phyloP scores from a whole-genome alignment of 2,113 vertebrate genomes.

The Epinephelus lanceolatus region DNA sequence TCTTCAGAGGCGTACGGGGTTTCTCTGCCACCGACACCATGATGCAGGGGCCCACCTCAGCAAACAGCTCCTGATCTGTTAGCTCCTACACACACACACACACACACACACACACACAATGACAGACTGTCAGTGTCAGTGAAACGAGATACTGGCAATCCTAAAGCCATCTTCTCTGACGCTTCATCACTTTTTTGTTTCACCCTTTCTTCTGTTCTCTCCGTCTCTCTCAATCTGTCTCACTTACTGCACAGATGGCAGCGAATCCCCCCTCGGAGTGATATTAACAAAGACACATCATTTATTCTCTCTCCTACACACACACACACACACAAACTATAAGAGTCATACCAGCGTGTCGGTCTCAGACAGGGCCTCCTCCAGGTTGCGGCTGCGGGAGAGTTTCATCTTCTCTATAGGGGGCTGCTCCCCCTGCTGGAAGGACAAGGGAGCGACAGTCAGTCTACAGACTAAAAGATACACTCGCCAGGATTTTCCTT shows the following conservation, averaged over 20 bases:
- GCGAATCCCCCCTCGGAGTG: not conserved
- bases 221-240: constrained; percentile 34
- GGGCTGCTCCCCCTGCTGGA: constrained; percentile 84
- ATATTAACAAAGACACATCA: constrained; percentile 42
- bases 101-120: constrained; percentile 14
- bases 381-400: constrained; percentile 88
- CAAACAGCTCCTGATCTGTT: constrained; percentile 87
- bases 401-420: constrained; percentile 88
- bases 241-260: constrained; percentile 36
- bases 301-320: constrained; percentile 9
- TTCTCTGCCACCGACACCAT: constrained; percentile 90
- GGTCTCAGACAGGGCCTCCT: constrained; percentile 87
- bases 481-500: too few species aligned
- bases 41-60: constrained; percentile 84
- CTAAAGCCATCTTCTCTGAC: not conserved
- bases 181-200: constrained; percentile 4
- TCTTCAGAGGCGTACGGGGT: constrained; percentile 90
- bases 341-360: constrained; percentile 83
- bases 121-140: constrained; percentile 37
- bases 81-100: constrained; percentile 81
- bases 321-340: constrained; percentile 32
- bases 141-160: not conserved
- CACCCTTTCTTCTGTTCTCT: not conserved
- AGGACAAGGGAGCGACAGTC: constrained; percentile 19
- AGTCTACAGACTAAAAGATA: not conserved